A percentile compares a stretch with the other conserved stretches of the same genome.
Conservation (phyloP, 2,888 invertebrate species). For the Calameuta filiformis region DNA sequence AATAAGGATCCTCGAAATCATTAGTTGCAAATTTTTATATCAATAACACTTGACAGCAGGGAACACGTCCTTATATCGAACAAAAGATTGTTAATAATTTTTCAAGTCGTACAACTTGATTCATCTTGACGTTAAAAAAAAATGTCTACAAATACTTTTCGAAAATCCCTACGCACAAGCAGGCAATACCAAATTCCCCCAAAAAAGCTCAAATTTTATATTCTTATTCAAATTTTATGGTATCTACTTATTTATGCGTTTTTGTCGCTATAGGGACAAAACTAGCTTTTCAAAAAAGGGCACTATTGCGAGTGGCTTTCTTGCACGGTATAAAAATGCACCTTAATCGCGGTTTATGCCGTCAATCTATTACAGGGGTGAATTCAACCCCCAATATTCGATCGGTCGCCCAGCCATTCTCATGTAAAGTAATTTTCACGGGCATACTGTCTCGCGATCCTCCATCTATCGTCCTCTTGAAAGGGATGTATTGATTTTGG, state of each 20-base stretch:
- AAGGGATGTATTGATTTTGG: conserved; percentile 47
- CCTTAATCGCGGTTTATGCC: conserved; percentile 49
- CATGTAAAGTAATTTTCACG: conserved; percentile 52
- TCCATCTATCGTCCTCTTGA: conserved; percentile 8
- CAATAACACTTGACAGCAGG: not conserved
- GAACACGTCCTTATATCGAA: not conserved
- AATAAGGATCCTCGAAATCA: not conserved
- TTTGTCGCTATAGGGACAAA: not conserved
- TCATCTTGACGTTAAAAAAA: not conserved
- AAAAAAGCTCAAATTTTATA: not conserved
- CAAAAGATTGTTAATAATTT: not conserved
- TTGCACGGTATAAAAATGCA: conserved; percentile 17
- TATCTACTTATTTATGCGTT: not conserved
- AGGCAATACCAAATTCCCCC: not conserved
- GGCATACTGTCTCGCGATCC: conserved; percentile 10
- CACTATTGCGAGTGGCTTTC: not conserved
- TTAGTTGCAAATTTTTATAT: not conserved
- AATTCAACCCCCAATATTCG: conserved; percentile 21
- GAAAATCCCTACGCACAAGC: not conserved
- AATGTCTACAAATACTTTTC: not conserved
- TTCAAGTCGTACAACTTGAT: not conserved
- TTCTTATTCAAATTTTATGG: not conserved
- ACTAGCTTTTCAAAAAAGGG: not conserved
- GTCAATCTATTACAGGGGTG: conserved; percentile 45
- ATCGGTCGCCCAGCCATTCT: conserved; percentile 43